Conservation (phyloP, 2,113 vertebrate species). For the Corythornis cristatus region DNA sequence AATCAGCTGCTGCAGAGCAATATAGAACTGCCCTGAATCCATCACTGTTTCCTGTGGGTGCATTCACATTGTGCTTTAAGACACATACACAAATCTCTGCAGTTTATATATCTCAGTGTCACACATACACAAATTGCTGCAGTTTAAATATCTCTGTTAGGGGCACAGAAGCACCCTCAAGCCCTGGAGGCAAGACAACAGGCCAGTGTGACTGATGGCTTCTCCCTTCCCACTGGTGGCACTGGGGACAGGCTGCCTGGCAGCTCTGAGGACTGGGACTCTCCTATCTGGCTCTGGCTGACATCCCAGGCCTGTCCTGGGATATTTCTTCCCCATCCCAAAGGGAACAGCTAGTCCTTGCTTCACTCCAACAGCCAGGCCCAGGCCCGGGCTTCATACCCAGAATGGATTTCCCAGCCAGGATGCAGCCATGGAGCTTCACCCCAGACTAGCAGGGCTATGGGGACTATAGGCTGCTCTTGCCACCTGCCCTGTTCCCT, state of each 20-base stretch:
- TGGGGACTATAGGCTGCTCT: accelerated
- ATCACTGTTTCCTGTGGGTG: background rate
- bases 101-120: background rate
- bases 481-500: background rate
- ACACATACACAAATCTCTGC: background rate
- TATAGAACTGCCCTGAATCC: background rate
- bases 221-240: background rate
- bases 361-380: background rate
- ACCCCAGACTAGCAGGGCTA: accelerated
- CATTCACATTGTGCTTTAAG: background rate
- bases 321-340: background rate
- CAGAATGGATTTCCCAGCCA: background rate
- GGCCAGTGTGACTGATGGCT: background rate
- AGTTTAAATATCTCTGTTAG: background rate
- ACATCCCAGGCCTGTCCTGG: background rate
- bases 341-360: background rate
- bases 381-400: background rate
- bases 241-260: background rate
- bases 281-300: background rate
- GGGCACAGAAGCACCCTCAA: background rate
- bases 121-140: background rate
- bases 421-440: background rate
- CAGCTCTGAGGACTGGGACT: background rate
- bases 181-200: background rate
- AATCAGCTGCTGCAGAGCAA: background rate